Percentiles rank a stretch among this genome's conserved stretches.
phyloP scores from a whole-genome alignment of 2,888 invertebrate species.

The Chaitophorus viminalis region DNA sequence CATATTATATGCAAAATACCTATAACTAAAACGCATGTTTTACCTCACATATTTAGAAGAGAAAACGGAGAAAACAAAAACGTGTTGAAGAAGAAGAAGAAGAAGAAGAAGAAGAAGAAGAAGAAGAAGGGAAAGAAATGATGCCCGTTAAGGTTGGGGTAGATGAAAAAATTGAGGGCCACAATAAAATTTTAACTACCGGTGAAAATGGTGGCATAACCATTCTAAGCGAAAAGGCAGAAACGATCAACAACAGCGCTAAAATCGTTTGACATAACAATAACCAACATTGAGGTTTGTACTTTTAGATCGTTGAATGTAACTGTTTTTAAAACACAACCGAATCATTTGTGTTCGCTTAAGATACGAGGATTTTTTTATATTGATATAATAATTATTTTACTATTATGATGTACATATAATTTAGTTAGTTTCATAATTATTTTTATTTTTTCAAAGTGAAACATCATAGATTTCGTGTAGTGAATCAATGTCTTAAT shows the following conservation, averaged over 20 bases:
- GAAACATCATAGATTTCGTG: slow-evolving; percentile 1
- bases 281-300: slow-evolving; percentile 33
- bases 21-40: not conserved
- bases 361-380: slow-evolving; percentile 22
- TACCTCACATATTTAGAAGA: slow-evolving; percentile 22
- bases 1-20: no score
- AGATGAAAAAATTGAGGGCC: not conserved
- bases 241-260: slow-evolving; percentile 15
- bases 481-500: slow-evolving; percentile 24
- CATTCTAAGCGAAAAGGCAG: not conserved
- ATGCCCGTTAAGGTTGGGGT: slow-evolving; percentile 10
- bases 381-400: slow-evolving; percentile 26
- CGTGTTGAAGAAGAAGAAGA: slow-evolving; percentile 31
- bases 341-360: slow-evolving; percentile 8
- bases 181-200: slow-evolving; percentile 6
- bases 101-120: slow-evolving; percentile 38
- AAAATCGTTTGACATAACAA: slow-evolving; percentile 38
- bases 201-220: slow-evolving; percentile 31
- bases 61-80: slow-evolving; percentile 41
- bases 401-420: slow-evolving; percentile 27
- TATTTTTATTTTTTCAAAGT: slow-evolving; percentile 9
- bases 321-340: not conserved
- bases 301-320: slow-evolving; percentile 41
- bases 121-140: slow-evolving; percentile 55
- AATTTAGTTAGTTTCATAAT: slow-evolving; percentile 20